phyloP scores from a whole-genome alignment of 1,140 invertebrate genomes.

The Drosophila paulistorum region DNA sequence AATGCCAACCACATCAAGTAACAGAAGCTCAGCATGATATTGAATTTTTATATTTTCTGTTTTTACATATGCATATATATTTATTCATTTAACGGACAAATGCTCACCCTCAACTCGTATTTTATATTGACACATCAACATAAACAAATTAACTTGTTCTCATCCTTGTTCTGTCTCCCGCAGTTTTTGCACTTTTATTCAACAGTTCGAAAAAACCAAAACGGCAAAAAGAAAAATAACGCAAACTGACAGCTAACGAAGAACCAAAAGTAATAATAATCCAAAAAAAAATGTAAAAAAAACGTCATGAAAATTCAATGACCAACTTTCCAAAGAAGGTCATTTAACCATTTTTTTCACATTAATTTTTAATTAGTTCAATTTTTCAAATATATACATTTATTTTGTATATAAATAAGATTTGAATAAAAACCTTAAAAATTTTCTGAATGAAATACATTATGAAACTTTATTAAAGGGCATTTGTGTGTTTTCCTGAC shows the following conservation, averaged over 20 bases:
- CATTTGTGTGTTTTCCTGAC: no score
- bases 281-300: neutral
- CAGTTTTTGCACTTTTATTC: constrained; percentile 21
- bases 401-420: no score
- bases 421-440: no score
- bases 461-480: no score
- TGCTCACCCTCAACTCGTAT: constrained; percentile 37
- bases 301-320: neutral
- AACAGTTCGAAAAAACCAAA: neutral
- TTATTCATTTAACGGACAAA: constrained; percentile 45
- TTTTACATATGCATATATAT: neutral
- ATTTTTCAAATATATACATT: no score
- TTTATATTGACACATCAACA: constrained; percentile 49
- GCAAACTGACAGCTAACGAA: constrained; percentile 36
- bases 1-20: constrained; percentile 64
- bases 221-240: constrained; percentile 20
- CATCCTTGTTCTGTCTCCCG: neutral
- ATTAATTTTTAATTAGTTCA: no score
- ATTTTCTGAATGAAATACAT: no score
- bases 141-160: constrained; percentile 54
- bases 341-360: no score
- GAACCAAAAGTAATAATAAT: neutral
- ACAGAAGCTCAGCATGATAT: constrained; percentile 29
- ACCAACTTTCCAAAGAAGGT: neutral
- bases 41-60: constrained; percentile 38